phyloP scores from a whole-genome alignment of 2,888 invertebrate genomes.

The Dione vanillae region DNA sequence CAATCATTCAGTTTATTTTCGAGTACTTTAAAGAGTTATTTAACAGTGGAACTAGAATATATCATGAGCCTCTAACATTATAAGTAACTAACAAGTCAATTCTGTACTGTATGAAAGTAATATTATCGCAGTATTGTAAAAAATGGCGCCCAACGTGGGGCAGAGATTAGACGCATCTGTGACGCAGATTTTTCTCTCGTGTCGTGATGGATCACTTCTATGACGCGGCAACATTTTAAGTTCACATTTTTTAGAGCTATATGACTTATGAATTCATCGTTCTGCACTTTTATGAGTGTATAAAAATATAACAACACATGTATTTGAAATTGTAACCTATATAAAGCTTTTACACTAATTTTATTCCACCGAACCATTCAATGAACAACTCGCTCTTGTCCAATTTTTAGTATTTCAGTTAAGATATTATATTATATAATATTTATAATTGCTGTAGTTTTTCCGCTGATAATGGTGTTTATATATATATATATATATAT shows the following conservation, averaged over 20 bases:
- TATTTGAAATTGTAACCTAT: too few relatives aligned
- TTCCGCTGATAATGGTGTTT: too few relatives aligned
- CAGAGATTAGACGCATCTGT: conserved; percentile 37
- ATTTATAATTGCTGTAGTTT: too few relatives aligned
- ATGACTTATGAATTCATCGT: conserved; percentile 18
- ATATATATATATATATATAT: too few relatives aligned
- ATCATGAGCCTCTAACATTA: too few relatives aligned
- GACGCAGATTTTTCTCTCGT: conserved; percentile 24
- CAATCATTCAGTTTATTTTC: too few relatives aligned
- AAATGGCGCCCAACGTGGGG: conserved; percentile 32
- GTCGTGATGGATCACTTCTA: conserved; percentile 27
- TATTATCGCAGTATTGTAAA: conserved; percentile 1
- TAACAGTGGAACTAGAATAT: too few relatives aligned
- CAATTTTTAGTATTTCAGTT: not conserved
- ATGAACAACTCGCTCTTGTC: not conserved
- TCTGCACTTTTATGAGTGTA: not conserved
- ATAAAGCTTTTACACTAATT: too few relatives aligned
- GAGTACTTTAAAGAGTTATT: too few relatives aligned
- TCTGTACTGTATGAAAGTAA: not conserved
- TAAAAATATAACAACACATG: too few relatives aligned
- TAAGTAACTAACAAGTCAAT: not conserved
- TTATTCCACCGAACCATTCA: not conserved
- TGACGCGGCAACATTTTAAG: conserved; percentile 24
- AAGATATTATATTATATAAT: not conserved
- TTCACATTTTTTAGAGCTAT: not conserved